These are phyloP conservation scores for Chionomys nivalis DNA, from an alignment of 2,113 vertebrate species.

Conservation along the genomic window DNA sequence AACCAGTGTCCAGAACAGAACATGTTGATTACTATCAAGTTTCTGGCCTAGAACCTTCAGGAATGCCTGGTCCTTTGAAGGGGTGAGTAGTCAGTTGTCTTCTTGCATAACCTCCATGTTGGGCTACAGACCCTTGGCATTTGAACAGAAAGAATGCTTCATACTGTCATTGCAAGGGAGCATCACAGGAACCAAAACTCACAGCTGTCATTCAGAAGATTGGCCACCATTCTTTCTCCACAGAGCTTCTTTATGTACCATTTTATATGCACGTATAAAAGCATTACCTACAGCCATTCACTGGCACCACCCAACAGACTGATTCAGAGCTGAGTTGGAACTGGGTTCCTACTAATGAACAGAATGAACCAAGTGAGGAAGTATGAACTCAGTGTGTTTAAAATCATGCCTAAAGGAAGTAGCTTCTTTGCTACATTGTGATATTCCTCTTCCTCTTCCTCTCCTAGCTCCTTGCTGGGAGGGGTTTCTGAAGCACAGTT, in stretches of 20 bases:
- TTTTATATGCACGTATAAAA: too few species aligned
- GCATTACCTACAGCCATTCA: rapidly evolving
- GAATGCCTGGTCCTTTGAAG: neutral
- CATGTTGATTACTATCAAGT: rapidly evolving
- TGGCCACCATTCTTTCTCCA: neutral
- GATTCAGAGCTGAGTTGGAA: too few species aligned
- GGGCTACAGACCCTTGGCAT: rapidly evolving
- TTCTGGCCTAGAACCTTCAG: neutral
- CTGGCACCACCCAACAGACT: neutral
- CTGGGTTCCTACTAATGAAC: neutral
- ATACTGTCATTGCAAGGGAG: neutral
- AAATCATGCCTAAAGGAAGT: neutral
- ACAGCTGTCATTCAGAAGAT: neutral
- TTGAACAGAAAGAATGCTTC: neutral
- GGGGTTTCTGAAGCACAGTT: neutral
- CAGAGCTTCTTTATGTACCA: neutral
- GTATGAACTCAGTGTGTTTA: rapidly evolving
- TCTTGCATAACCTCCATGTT: too few species aligned
- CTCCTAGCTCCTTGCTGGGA: neutral
- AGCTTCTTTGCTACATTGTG: neutral
- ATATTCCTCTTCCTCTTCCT: too few species aligned
- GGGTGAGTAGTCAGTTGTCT: neutral
- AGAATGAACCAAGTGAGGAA: neutral
- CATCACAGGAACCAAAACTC: too few species aligned
- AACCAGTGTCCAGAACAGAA: neutral